phyloP scores from a whole-genome alignment of 2,113 vertebrate species.

The Lycocorax pyrrhopterus region DNA sequence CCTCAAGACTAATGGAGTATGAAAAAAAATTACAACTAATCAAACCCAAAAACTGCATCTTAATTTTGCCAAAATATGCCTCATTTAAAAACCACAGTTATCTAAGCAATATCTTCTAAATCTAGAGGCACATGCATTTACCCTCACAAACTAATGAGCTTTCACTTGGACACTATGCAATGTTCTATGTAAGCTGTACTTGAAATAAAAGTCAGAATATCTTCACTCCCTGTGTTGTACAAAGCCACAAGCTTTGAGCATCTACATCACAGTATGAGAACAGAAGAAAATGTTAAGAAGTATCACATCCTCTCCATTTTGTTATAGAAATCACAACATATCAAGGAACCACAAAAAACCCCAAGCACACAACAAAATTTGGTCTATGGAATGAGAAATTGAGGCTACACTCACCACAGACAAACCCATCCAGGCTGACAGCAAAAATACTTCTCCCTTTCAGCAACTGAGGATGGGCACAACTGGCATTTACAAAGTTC shows the following conservation, averaged over 20 bases:
- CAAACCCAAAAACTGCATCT: background rate
- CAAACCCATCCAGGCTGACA: slow-evolving; percentile 87
- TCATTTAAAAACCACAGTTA: background rate
- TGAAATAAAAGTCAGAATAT: background rate
- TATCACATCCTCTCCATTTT: background rate
- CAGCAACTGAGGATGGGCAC: slow-evolving; percentile 91
- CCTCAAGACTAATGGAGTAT: background rate
- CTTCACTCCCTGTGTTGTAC: background rate
- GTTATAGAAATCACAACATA: background rate
- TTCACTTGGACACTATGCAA: background rate
- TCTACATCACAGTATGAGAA: background rate
- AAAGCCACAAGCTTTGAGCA: background rate
- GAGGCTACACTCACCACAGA: slow-evolving; percentile 85
- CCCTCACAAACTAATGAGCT: background rate
- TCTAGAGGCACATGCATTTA: background rate
- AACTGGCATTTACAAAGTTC: slow-evolving; percentile 87
- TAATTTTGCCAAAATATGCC: background rate
- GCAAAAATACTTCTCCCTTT: slow-evolving; percentile 90
- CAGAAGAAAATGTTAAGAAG: background rate
- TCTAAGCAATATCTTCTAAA: background rate
- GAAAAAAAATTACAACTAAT: background rate
- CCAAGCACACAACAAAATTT: background rate
- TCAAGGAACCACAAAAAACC: background rate
- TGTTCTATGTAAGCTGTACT: background rate
- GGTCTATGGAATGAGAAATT: background rate